Evolutionary conservation across 1,140 invertebrate species (phyloP).

Genomic region (Bombus turneri): DNA sequence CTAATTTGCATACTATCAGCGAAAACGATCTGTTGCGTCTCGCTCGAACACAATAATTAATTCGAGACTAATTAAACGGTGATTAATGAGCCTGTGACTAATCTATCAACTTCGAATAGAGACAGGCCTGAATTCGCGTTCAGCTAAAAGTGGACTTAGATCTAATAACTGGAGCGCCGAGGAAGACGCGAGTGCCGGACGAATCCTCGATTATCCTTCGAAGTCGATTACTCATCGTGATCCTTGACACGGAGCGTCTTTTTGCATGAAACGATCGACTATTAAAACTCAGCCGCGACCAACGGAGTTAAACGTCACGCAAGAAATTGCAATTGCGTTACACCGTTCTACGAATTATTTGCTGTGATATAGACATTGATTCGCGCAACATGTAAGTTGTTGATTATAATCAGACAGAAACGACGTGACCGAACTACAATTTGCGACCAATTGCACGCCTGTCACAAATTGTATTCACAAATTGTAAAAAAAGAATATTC

Average conservation of each 20-base stretch:
- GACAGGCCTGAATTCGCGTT: not conserved
- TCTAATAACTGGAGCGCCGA: not conserved
- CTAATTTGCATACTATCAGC: not conserved
- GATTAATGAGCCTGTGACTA: not conserved
- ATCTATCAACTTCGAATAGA: not conserved
- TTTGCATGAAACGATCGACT: too few species aligned
- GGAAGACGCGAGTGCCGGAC: not conserved
- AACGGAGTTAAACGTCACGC: not conserved
- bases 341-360: not conserved
- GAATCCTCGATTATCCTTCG: not conserved
- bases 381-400: not conserved
- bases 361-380: too few species aligned
- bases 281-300: not conserved
- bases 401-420: not conserved
- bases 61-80: not conserved
- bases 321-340: not conserved
- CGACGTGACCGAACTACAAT: not conserved
- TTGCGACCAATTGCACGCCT: constrained; percentile 16
- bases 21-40: not conserved
- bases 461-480: too few species aligned
- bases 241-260: not conserved
- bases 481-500: too few species aligned
- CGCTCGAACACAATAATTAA: not conserved
- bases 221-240: constrained; percentile 13
- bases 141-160: not conserved